These are phyloP conservation scores for Nerophis ophidion DNA, from an alignment of 2,113 vertebrate genomes.

Conservation along the genomic window DNA sequence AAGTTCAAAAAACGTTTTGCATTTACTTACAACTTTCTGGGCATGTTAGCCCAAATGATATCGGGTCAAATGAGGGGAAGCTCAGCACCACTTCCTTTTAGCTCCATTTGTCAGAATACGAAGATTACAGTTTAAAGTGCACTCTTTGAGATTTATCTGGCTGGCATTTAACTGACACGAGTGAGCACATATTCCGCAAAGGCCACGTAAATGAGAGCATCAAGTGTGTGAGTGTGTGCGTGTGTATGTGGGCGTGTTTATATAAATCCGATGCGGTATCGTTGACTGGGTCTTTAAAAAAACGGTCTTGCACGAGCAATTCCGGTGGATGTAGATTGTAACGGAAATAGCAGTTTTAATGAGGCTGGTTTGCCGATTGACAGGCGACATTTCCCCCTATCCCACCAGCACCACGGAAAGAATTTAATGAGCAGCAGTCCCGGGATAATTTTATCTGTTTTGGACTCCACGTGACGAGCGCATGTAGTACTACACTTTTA, in stretches of 20 bases:
- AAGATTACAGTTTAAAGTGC: constrained; percentile 45
- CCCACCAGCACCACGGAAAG: constrained; percentile 5
- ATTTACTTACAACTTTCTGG: too few species aligned
- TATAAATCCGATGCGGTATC: too few species aligned
- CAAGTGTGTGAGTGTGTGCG: background rate
- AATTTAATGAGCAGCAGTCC: constrained; percentile 40
- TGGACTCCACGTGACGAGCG: constrained; percentile 14
- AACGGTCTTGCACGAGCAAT: too few species aligned
- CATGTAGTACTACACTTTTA: constrained; percentile 31
- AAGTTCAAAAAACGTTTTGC: too few species aligned
- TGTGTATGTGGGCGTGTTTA: background rate
- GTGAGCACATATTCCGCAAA: constrained; percentile 1
- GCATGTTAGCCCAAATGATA: too few species aligned
- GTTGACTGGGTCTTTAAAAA: too few species aligned
- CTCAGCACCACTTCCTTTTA: constrained; percentile 42
- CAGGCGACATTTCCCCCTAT: constrained; percentile 23
- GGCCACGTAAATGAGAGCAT: constrained; percentile 1
- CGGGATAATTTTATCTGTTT: constrained; percentile 28
- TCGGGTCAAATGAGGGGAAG: constrained; percentile 1
- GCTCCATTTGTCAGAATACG: constrained; percentile 53
- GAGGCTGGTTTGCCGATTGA: constrained; percentile 23
- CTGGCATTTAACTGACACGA: constrained; percentile 49
- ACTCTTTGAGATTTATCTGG: constrained; percentile 49
- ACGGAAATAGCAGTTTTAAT: constrained; percentile 22
- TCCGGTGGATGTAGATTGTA: too few species aligned